Percentiles rank a stretch among this genome's conserved stretches.
phyloP scores from a whole-genome alignment of 2,113 vertebrate genomes.

The Dendropsophus ebraccatus region DNA sequence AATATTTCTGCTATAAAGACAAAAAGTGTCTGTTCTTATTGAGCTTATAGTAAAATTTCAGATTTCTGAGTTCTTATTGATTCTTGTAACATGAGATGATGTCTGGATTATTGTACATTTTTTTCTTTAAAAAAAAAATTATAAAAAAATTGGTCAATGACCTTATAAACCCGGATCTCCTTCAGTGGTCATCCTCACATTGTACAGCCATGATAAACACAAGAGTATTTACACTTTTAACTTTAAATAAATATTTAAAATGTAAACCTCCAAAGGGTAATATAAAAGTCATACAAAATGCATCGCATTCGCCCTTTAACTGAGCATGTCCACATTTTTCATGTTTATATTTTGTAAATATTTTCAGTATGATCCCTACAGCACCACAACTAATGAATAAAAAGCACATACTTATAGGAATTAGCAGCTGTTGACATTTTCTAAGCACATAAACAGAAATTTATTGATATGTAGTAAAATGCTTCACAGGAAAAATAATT shows the following conservation, averaged over 20 bases:
- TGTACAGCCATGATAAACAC: too few relatives aligned
- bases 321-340: background rate
- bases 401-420: slow-evolving; percentile 27
- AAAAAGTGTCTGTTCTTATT: too few relatives aligned
- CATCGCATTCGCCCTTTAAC: background rate
- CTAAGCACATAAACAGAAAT: slow-evolving; percentile 33
- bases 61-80: too few relatives aligned
- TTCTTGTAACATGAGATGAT: too few relatives aligned
- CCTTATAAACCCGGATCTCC: too few relatives aligned
- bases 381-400: background rate
- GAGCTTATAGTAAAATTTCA: too few relatives aligned
- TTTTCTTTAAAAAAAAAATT: too few relatives aligned
- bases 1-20: too few relatives aligned
- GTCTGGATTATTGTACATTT: too few relatives aligned
- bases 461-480: slow-evolving; percentile 34
- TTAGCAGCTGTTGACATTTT: slow-evolving; percentile 34
- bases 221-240: too few relatives aligned
- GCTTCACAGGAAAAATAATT: slow-evolving; percentile 7
- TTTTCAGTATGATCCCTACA: background rate
- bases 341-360: background rate
- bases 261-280: background rate
- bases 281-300: background rate
- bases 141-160: too few relatives aligned
- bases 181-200: too few relatives aligned
- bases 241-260: background rate